phyloP scores from a whole-genome alignment of 2,888 invertebrate species.

The Mythimna lalbum region DNA sequence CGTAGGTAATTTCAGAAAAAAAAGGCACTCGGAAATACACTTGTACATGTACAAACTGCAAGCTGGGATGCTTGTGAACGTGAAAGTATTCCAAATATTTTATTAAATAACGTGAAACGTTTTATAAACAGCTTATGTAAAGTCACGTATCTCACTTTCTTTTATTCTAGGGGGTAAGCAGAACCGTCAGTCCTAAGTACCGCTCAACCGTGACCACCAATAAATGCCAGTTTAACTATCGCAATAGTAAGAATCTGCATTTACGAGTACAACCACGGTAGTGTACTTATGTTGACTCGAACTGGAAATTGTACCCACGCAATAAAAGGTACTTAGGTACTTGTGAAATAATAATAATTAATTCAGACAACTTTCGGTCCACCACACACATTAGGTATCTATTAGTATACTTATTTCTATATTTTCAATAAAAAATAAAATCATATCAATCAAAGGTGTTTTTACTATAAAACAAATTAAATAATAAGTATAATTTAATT shows the following conservation, averaged over 20 bases:
- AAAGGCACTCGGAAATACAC: too few relatives aligned
- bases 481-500: too few relatives aligned
- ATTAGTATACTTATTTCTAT: too few relatives aligned
- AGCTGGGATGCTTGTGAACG: too few relatives aligned
- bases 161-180: constrained; percentile 49
- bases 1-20: too few relatives aligned
- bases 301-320: constrained; percentile 12
- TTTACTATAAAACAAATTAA: too few relatives aligned
- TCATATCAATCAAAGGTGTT: too few relatives aligned
- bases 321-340: constrained; percentile 11
- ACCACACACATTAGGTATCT: too few relatives aligned
- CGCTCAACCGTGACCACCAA: constrained; percentile 57
- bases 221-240: constrained; percentile 43
- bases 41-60: too few relatives aligned
- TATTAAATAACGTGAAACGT: constrained; percentile 34
- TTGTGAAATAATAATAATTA: too few relatives aligned
- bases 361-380: too few relatives aligned
- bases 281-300: constrained; percentile 27
- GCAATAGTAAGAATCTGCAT: constrained; percentile 48
- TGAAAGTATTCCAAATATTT: constrained; percentile 25
- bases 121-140: constrained; percentile 42
- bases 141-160: constrained; percentile 59
- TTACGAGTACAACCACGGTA: constrained; percentile 47
- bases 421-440: too few relatives aligned
- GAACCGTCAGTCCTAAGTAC: constrained; percentile 44